A percentile compares a stretch with the other conserved stretches of the same genome.
Evolutionary conservation across 2,113 vertebrate genomes (phyloP).

Genomic region (Pseudopipra pipra): DNA sequence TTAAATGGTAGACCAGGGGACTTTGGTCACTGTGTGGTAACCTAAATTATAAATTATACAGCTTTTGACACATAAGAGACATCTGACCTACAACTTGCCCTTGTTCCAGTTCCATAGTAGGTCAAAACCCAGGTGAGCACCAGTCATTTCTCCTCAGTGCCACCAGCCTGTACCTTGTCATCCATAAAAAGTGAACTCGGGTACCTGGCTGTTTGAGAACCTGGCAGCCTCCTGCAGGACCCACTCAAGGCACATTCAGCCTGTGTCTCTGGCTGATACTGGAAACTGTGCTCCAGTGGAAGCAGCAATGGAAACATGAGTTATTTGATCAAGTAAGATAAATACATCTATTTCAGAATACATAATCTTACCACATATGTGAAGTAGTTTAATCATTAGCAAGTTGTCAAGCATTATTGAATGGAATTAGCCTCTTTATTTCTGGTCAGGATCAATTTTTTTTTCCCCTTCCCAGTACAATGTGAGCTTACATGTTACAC

Average conservation of each 20-base stretch:
- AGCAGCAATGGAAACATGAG: neutral
- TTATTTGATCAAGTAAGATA: slow-evolving; percentile 24
- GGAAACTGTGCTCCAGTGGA: neutral
- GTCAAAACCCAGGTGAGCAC: neutral
- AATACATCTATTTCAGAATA: slow-evolving; percentile 50
- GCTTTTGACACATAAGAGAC: neutral
- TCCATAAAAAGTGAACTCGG: neutral
- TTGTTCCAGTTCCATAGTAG: neutral
- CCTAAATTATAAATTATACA: neutral
- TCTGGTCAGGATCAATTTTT: slow-evolving; percentile 26
- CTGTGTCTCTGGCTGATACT: neutral
- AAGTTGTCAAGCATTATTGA: slow-evolving; percentile 59
- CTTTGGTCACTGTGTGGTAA: neutral
- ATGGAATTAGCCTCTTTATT: slow-evolving; percentile 58
- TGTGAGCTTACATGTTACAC: slow-evolving; percentile 31
- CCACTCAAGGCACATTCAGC: neutral
- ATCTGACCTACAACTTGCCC: neutral
- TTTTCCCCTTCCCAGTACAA: slow-evolving; percentile 22
- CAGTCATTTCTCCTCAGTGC: neutral
- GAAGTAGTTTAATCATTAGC: slow-evolving; percentile 58
- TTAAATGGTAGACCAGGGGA: neutral
- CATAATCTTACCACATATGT: slow-evolving; percentile 37
- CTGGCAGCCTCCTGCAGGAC: neutral
- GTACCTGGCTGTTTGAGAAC: neutral
- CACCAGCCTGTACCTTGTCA: neutral